These are phyloP conservation scores for Musca vetustissima DNA, from an alignment of 1,140 invertebrate genomes.

Conservation along the genomic window DNA sequence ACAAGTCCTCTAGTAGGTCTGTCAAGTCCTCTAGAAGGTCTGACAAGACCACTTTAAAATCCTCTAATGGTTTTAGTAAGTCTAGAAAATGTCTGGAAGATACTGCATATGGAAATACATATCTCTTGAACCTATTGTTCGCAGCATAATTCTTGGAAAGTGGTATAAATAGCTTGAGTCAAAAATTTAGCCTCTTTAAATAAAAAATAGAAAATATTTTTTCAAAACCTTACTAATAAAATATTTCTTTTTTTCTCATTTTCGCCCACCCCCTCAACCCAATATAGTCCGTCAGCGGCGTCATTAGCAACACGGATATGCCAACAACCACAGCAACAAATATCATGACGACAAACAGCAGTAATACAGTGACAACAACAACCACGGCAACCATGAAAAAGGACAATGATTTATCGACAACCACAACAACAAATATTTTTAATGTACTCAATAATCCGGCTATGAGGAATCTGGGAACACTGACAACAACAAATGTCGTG, in stretches of 20 bases:
- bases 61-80: too few relatives aligned
- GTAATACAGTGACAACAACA: constrained; percentile 11
- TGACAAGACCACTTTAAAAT: too few relatives aligned
- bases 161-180: too few relatives aligned
- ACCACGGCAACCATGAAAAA: constrained; percentile 16
- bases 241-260: neutral
- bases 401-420: constrained; percentile 24
- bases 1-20: too few relatives aligned
- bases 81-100: too few relatives aligned
- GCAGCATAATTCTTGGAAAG: too few relatives aligned
- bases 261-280: neutral
- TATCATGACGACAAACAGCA: constrained; percentile 1
- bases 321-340: constrained; percentile 7
- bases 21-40: too few relatives aligned
- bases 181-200: too few relatives aligned
- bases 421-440: constrained; percentile 6
- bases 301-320: constrained; percentile 25
- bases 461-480: constrained; percentile 13
- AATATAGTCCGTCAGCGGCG: constrained; percentile 28
- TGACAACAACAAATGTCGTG: constrained; percentile 20
- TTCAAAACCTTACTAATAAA: neutral
- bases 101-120: too few relatives aligned
- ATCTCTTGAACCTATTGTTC: too few relatives aligned
- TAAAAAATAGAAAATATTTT: too few relatives aligned
- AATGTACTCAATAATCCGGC: constrained; percentile 19